Conservation (phyloP, 2,113 vertebrate genomes). For the Hemicordylus capensis region DNA sequence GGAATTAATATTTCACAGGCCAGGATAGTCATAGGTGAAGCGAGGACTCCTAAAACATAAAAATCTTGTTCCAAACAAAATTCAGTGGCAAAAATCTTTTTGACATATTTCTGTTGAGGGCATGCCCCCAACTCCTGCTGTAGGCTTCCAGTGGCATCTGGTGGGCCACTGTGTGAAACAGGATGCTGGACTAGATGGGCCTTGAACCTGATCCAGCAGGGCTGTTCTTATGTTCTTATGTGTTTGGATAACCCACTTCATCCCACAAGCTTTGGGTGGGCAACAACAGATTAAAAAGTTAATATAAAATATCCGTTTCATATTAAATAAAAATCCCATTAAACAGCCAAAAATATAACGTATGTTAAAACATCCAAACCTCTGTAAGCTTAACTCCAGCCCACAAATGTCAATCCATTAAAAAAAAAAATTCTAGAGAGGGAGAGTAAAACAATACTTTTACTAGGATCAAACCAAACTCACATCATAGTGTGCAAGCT, state of each 20-base stretch:
- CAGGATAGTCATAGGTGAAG: conserved; percentile 47
- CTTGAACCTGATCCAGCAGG: too few relatives aligned
- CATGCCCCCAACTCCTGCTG: too few relatives aligned
- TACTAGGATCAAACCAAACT: neutral
- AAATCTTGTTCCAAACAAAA: conserved; percentile 1
- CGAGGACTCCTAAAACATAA: neutral
- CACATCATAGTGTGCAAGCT: neutral
- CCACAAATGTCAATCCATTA: neutral
- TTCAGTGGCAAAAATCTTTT: neutral
- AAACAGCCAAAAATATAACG: neutral
- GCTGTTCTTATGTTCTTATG: neutral
- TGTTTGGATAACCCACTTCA: neutral
- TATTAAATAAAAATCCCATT: conserved; percentile 4
- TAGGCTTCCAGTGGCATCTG: too few relatives aligned
- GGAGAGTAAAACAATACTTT: neutral
- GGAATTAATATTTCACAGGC: conserved; percentile 60
- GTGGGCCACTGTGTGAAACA: too few relatives aligned
- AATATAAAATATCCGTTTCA: conserved; percentile 20
- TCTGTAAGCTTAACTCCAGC: neutral
- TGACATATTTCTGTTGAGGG: too few relatives aligned
- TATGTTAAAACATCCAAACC: neutral
- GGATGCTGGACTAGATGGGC: too few relatives aligned
- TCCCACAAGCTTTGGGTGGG: conserved; percentile 2
- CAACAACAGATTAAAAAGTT: neutral
- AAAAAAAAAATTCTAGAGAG: neutral